These are phyloP conservation scores for Danionella dracula DNA, from an alignment of 2,797 vertebrate genomes.

Conservation along the genomic window DNA sequence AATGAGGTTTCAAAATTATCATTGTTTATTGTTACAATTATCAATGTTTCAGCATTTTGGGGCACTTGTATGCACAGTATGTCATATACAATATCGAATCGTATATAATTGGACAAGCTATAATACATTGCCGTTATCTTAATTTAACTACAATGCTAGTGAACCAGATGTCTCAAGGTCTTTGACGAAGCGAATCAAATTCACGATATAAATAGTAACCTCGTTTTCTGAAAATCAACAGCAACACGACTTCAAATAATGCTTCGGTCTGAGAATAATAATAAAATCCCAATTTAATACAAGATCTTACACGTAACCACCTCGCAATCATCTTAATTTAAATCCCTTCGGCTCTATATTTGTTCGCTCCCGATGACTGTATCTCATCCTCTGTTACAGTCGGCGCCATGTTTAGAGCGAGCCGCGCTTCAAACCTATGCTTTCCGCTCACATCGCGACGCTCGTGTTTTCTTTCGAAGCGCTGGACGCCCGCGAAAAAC, in stretches of 20 bases:
- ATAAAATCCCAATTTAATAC: background rate
- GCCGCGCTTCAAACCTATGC: background rate
- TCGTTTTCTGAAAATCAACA: background rate
- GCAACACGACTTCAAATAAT: background rate
- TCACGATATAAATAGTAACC: constrained; percentile 10
- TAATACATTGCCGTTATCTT: too few species aligned
- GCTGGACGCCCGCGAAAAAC: background rate
- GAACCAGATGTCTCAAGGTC: too few species aligned
- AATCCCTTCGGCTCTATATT: background rate
- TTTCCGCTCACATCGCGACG: background rate
- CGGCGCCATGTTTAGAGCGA: constrained; percentile 49
- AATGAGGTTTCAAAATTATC: too few species aligned
- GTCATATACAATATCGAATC: too few species aligned
- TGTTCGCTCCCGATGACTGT: background rate
- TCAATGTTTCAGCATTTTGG: too few species aligned
- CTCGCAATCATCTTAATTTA: background rate
- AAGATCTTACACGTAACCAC: too few species aligned
- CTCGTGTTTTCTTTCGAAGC: background rate
- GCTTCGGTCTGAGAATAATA: background rate
- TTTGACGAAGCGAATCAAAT: background rate
- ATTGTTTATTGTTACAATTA: too few species aligned
- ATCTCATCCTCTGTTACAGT: constrained; percentile 3
- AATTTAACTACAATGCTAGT: too few species aligned
- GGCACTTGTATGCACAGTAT: too few species aligned
- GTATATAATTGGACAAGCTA: too few species aligned